These are phyloP conservation scores for Drosophila robusta DNA, from an alignment of 2,888 invertebrate species.

Conservation along the genomic window DNA sequence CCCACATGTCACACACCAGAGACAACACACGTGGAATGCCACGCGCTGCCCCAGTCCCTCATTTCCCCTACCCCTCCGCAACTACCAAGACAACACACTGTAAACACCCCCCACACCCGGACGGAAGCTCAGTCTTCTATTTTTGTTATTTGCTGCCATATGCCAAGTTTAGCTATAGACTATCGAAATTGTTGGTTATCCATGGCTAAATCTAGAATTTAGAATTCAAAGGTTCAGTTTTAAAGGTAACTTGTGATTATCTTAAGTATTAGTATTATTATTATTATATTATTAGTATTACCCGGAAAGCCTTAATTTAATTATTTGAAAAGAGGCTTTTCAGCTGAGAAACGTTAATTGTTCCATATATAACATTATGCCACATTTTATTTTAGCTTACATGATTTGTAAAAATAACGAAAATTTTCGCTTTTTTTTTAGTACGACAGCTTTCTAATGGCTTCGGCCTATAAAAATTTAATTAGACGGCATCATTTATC, in stretches of 20 bases:
- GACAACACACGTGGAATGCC: constrained; percentile 61
- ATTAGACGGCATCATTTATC: constrained; percentile 46
- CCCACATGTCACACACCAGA: constrained; percentile 22
- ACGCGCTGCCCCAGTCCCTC: constrained; percentile 38
- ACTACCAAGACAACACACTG: constrained; percentile 1
- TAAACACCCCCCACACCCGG: constrained; percentile 3
- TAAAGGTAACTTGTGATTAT: neutral
- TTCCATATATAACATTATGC: neutral
- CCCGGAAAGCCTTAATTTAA: neutral
- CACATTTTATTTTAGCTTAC: neutral
- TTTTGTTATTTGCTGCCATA: constrained; percentile 10
- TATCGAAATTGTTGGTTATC: neutral
- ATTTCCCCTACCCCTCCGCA: too few species aligned
- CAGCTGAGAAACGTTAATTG: neutral
- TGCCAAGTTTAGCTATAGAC: neutral
- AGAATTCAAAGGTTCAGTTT: neutral
- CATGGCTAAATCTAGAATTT: neutral
- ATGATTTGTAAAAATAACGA: too few species aligned
- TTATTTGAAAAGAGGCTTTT: constrained; percentile 2
- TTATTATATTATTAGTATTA: too few species aligned
- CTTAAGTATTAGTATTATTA: neutral
- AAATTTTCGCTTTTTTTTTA: neutral
- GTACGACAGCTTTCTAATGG: constrained; percentile 20
- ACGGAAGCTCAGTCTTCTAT: constrained; percentile 1
- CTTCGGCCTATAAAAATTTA: constrained; percentile 12